Evolutionary conservation across 2,113 vertebrate species (phyloP), one percentile per base, ranked within the genome.

Genomic region (Hypomesus transpacificus): DNA sequence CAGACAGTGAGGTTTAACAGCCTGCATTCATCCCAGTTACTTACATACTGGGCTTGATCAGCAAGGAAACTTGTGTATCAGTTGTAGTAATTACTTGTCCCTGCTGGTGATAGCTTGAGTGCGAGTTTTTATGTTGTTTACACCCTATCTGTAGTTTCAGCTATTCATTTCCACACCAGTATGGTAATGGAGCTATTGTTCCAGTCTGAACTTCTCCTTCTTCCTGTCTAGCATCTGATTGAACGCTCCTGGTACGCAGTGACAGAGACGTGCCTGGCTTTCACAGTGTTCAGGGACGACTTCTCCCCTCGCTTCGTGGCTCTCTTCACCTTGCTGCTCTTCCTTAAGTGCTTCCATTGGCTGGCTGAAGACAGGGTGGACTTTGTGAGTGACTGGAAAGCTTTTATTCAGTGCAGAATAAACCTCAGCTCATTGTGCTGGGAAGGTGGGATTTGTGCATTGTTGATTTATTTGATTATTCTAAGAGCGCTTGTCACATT

Each of bases 291-390:
- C 90, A 91, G 97, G 68, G 97, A 99, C 0, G 97, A 99, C 81
- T 98, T 99, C 89, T 98, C 96, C 58, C 97, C 97, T 0, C 95
- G 97, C 28, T 99, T 99, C 3, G 96, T 99, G 0, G 97, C 94
- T 0, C 96, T 99, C 72, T 99, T 99, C 88, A 99, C 97, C 17
- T 94, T 98, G 73, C 93, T 99, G 1, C 94, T 98, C 79, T 99
- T 98, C 89, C 95, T 99, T 71, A 99, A 99, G 86, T 98, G 97
- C 87, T 99, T 99, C 80, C 97, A 99, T 73, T 99, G 97, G 96
- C 82, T 98, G 87, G 96, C 96, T 0, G 97, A 99, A 84, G 97
- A 99, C 84, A 89, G 97, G 0, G 97, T 98, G 82, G 97, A 98
- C 70, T 99, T 97, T 85, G 96, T 99, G 85, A 95, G 97, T 90